Evolutionary conservation across 2,888 invertebrate genomes (phyloP), one percentile per base, ranked within the genome.

Genomic region (Polydrusus tereticollis): DNA sequence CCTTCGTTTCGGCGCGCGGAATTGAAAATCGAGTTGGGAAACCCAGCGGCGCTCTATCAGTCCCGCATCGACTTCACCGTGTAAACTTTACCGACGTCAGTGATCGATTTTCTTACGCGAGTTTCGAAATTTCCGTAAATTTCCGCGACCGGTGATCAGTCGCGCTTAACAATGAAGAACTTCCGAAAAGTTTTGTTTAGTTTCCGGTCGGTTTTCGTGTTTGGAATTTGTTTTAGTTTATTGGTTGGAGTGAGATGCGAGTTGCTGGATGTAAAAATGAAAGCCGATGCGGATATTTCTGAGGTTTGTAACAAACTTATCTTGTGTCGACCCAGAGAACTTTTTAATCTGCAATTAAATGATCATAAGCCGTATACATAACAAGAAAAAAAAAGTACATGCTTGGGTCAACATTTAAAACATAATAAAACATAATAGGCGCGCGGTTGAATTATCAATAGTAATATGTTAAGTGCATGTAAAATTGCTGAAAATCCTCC

Each of bases 211-310:
- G 70, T 60, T 47, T 60, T 72, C 10, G 38, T 69, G 41, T 50
- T 69, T 52, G 60, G 59, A 14, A 26, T 33, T 47, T 23, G 21
- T 60, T 50, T 47, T 63, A 38, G 45, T 64, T 43, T 52, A 21
- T 50, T 47, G 52, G 62, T 26, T 29, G 29, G 59, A 10, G 63
- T 65, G 47, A 58, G 71, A 6, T 76, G 76, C 52, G 76, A 79
- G 21, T 82, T 86, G 80, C 89, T 91, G 73, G 87, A 89, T 77
- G 90, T 91, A 83, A 91, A 90, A 86, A 87, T 92, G 78, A 86
- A 87, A 78, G 88, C 88, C 83, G 91, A 91, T 85, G 83, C 89
- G 73, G 91, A 92, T 83, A 87, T 92, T 77, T 90, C 91, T 77
- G 89, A 91, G 91, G 92, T 91, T 50, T 50, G 50, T 50, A 16